Percentiles rank a stretch among this genome's conserved stretches.
Evolutionary conservation across 2,113 vertebrate genomes (phyloP).

Genomic region (Megaceryle maxima): DNA sequence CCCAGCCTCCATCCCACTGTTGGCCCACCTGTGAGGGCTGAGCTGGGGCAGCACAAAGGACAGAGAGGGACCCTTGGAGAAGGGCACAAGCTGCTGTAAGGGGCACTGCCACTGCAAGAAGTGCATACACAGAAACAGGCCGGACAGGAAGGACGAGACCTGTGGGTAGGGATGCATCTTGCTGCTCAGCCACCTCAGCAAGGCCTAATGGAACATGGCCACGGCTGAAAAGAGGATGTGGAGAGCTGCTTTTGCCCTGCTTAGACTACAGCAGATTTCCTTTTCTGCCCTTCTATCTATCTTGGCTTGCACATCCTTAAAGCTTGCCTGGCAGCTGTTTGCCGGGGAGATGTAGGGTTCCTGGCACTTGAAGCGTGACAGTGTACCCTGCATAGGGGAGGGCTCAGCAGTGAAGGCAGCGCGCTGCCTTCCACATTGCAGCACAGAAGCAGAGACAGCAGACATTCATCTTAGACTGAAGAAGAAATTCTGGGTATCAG

Average conservation of each 20-base stretch:
- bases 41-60: not conserved
- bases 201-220: not conserved
- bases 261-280: not conserved
- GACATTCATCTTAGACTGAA: not conserved
- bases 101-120: not conserved
- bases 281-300: not conserved
- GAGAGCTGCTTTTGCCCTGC: not conserved
- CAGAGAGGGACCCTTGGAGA: not conserved
- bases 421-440: not conserved
- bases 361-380: accelerated
- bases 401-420: not conserved
- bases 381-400: not conserved
- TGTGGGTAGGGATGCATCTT: not conserved
- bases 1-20: not conserved
- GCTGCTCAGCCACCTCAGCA: accelerated
- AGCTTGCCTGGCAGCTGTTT: not conserved
- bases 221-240: not conserved
- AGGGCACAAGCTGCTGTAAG: not conserved
- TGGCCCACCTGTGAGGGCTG: not conserved
- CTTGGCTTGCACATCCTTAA: not conserved
- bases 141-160: not conserved
- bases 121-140: not conserved
- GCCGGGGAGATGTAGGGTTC: not conserved
- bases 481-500: not conserved
- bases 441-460: not conserved